phyloP scores from a whole-genome alignment of 2,888 invertebrate species.

The Eulithis testata region DNA sequence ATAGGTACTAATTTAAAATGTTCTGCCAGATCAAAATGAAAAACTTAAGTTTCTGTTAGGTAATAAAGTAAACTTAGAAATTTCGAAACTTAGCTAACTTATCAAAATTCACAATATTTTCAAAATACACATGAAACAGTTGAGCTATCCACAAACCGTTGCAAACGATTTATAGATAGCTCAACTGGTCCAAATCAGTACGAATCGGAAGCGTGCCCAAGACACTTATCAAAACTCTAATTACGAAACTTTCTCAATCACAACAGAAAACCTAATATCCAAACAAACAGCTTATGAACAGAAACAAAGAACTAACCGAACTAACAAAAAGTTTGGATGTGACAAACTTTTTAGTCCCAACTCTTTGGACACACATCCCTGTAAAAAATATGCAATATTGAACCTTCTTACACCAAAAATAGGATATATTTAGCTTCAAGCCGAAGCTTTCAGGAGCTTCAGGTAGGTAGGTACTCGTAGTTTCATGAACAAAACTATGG shows the following conservation, averaged over 20 bases:
- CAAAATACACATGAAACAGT: too few relatives aligned
- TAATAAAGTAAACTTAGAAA: constrained; percentile 1
- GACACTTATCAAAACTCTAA: constrained; percentile 13
- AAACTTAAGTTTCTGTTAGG: too few relatives aligned
- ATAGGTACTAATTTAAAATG: too few relatives aligned
- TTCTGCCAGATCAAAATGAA: too few relatives aligned
- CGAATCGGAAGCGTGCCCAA: too few relatives aligned
- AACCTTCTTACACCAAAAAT: neutral
- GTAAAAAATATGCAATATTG: neutral
- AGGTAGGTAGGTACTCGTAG: neutral
- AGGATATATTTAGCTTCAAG: neutral
- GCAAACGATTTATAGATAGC: too few relatives aligned
- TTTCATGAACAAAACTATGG: too few relatives aligned
- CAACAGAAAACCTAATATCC: constrained; percentile 14
- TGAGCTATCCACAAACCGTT: too few relatives aligned
- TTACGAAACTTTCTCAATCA: constrained; percentile 25
- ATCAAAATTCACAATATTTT: constrained; percentile 12
- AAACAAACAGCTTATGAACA: constrained; percentile 18
- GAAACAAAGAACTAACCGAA: constrained; percentile 15
- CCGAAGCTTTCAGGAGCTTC: neutral
- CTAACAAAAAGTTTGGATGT: constrained; percentile 15
- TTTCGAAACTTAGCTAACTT: constrained; percentile 5
- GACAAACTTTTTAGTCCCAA: constrained; percentile 12
- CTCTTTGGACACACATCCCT: neutral
- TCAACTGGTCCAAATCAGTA: too few relatives aligned